Conservation (phyloP, 30 jellyfish, hydroid and myxozoan species). For the Aurelia aurita region DNA sequence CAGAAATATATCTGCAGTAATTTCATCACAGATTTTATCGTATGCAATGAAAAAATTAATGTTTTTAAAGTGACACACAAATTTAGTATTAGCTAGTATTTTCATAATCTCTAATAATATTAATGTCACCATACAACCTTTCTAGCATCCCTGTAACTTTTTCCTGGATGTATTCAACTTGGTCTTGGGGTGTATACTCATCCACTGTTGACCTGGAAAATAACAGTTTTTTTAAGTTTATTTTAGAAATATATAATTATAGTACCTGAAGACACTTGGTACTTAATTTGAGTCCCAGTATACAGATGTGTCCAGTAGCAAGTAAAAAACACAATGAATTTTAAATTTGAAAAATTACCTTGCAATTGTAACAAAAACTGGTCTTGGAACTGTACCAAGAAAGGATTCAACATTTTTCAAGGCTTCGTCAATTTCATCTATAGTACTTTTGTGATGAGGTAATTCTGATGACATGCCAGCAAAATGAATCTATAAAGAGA, state of each 20-base stretch:
- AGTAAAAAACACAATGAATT: too few species aligned
- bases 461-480: conserved; percentile 92
- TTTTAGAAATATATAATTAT: neutral
- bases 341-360: conserved; percentile 37
- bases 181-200: conserved; percentile 91
- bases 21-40: too few species aligned
- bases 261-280: too few species aligned
- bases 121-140: conserved; percentile 44
- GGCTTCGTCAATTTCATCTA: conserved; percentile 47
- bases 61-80: too few species aligned
- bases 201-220: conserved; percentile 84
- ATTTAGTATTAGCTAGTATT: neutral
- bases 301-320: too few species aligned
- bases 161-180: conserved; percentile 83
- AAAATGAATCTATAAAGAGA: conserved; percentile 63
- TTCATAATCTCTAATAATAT: conserved; percentile 56
- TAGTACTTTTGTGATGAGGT: conserved; percentile 88
- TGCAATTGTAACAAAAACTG: conserved; percentile 85
- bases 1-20: too few species aligned
- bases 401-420: conserved; percentile 29
- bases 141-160: conserved; percentile 60
- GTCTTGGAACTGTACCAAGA: conserved; percentile 54
- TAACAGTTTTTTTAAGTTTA: neutral
- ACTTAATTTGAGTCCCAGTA: too few species aligned
- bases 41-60: too few species aligned